phyloP scores from a whole-genome alignment of 2,888 invertebrate genomes.

The Sepiola atlantica region DNA sequence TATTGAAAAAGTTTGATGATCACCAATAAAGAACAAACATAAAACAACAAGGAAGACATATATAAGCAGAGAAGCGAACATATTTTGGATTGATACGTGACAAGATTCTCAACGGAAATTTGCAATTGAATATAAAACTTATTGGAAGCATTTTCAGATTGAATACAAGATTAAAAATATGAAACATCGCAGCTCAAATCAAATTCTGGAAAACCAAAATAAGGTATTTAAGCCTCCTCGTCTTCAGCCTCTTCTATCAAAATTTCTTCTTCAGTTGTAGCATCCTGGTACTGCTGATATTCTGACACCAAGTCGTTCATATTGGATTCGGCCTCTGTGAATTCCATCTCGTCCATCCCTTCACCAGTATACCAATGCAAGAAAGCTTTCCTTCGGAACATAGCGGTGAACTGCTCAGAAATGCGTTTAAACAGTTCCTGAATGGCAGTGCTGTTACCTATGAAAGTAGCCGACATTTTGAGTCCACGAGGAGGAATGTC shows the following conservation, averaged over 20 bases:
- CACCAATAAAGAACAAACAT: neutral
- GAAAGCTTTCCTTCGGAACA: conserved; percentile 97
- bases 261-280: conserved; percentile 78
- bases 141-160: conserved; percentile 15
- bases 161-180: neutral
- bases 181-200: neutral
- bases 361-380: conserved; percentile 98
- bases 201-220: neutral
- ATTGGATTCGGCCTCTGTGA: conserved; percentile 91
- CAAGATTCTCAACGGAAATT: neutral
- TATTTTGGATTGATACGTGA: neutral
- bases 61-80: neutral
- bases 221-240: conserved; percentile 8
- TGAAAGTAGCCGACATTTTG: conserved; percentile 93
- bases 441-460: conserved; percentile 78
- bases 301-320: conserved; percentile 82
- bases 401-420: conserved; percentile 81
- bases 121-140: neutral
- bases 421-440: conserved; percentile 72
- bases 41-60: neutral
- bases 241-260: conserved; percentile 77
- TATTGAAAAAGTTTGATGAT: neutral
- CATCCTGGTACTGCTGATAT: conserved; percentile 59
- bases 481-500: conserved; percentile 91
- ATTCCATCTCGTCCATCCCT: conserved; percentile 95